Evolutionary conservation across 2,113 vertebrate species (phyloP).

Genomic region (Verasper variegatus): DNA sequence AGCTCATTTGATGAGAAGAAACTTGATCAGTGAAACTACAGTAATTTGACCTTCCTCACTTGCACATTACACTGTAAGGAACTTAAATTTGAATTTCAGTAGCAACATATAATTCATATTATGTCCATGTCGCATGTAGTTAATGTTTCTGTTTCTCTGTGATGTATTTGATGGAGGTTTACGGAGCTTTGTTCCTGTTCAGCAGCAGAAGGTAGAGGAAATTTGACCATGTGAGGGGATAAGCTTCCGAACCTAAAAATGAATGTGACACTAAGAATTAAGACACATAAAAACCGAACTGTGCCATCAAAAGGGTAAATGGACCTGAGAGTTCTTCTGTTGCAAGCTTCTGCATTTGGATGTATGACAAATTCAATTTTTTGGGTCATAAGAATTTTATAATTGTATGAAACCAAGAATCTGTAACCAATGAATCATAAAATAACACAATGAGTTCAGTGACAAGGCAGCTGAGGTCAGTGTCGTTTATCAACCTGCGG

Average conservation of each 20-base stretch:
- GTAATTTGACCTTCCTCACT: neutral
- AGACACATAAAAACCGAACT: too few relatives aligned
- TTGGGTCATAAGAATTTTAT: too few relatives aligned
- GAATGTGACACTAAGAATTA: too few relatives aligned
- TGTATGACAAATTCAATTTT: too few relatives aligned
- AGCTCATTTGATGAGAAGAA: constrained; percentile 20
- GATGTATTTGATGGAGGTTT: constrained; percentile 9
- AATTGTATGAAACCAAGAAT: neutral
- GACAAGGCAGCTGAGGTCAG: neutral
- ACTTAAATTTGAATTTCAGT: constrained; percentile 16
- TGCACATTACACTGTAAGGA: constrained; percentile 22
- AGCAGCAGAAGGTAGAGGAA: neutral
- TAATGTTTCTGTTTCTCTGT: neutral
- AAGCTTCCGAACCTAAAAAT: neutral
- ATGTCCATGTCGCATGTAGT: neutral
- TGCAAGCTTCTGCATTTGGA: too few relatives aligned
- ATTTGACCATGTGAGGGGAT: too few relatives aligned
- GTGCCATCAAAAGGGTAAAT: too few relatives aligned
- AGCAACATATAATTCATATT: neutral
- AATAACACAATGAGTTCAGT: neutral
- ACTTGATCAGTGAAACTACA: constrained; percentile 4
- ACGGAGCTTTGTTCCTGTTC: neutral
- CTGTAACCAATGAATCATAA: neutral
- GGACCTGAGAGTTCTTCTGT: too few relatives aligned
- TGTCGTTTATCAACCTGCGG: neutral